Conservation (phyloP, 2,797 vertebrate genomes). For the Antennarius maculatus region DNA sequence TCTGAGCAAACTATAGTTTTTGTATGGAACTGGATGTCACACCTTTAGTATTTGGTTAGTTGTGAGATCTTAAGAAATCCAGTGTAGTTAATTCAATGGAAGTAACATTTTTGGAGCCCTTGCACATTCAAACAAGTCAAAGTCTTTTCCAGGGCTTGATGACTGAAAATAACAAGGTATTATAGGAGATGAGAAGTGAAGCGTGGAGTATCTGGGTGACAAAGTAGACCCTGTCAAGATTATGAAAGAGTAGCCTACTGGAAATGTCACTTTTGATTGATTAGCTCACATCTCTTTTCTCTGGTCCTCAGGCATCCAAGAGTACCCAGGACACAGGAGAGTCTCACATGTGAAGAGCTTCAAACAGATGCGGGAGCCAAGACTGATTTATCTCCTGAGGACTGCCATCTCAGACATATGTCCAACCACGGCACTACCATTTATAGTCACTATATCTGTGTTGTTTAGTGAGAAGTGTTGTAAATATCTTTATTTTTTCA, state of each 20-base stretch:
- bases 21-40: too few relatives aligned
- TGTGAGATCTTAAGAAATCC: not conserved
- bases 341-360: slow-evolving; percentile 65
- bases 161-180: slow-evolving; percentile 1
- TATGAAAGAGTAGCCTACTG: slow-evolving; percentile 5
- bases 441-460: slow-evolving; percentile 3
- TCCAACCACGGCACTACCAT: slow-evolving; percentile 1
- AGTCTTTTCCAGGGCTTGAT: slow-evolving; percentile 3
- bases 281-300: slow-evolving; percentile 18
- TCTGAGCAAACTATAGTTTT: too few relatives aligned
- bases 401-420: not conserved
- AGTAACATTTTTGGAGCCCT: not conserved
- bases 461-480: slow-evolving; percentile 19
- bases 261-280: slow-evolving; percentile 26
- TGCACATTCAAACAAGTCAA: slow-evolving; percentile 1
- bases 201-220: slow-evolving; percentile 7
- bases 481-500: slow-evolving; percentile 18
- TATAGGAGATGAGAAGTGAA: slow-evolving; percentile 10
- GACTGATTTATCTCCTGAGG: not conserved
- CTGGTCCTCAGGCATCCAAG: slow-evolving; percentile 64
- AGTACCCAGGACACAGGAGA: slow-evolving; percentile 73
- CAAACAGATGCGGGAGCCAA: slow-evolving; percentile 3
- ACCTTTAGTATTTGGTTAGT: too few relatives aligned
- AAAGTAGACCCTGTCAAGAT: slow-evolving; percentile 4
- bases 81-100: not conserved